Evolutionary conservation across 2,888 invertebrate species (phyloP), one percentile per base, ranked within the genome.

Genomic region (Lasius platythorax): DNA sequence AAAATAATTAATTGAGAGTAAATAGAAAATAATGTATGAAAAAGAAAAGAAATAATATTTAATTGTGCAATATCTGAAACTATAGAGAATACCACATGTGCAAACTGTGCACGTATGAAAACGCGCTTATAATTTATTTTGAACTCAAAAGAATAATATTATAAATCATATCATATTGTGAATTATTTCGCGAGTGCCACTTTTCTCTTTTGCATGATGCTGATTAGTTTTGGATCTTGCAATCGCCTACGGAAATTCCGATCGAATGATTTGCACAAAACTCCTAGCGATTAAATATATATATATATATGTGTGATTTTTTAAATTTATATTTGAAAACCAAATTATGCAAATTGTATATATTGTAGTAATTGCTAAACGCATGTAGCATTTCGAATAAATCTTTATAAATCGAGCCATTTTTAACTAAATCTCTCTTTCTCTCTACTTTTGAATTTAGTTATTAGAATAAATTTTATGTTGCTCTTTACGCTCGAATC

Each of bases 171-270:
- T 9, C 5, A n/a, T 43, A 33, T 37, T 3, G 11, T n/a, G 28
- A 50, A 12, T 75, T 64, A 64, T 30, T 30, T 61, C 40, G 15
- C 23, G 12, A 12, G n/a, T 53, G 12, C 40, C 28, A 40, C 40
- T 53, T 37, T 12, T 67, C 33, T 33, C 12, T 37, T 64, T 40
- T 73, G 8, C 18, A 11, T n/a, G 33, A 30, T 11, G 6, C 43
- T 37, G 12, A 74, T 74, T 61, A 6, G 0, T 74, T 74, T 2
- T 74, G 28, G 6, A 40, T 74, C n/a, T 43, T 63, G 23, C 18
- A 37, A 37, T 33, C 53, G 50, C 11, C 12, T n/a, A 5, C 23
- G 37, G 28, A 40, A 70, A 78, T 30, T 37, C 12, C 11, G 56
- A 9, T 23, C 23, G 5, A 28, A 68, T 37, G 15, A 78, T 70